phyloP scores from a whole-genome alignment of 1,140 invertebrate genomes.

The Drosophila albomicans region DNA sequence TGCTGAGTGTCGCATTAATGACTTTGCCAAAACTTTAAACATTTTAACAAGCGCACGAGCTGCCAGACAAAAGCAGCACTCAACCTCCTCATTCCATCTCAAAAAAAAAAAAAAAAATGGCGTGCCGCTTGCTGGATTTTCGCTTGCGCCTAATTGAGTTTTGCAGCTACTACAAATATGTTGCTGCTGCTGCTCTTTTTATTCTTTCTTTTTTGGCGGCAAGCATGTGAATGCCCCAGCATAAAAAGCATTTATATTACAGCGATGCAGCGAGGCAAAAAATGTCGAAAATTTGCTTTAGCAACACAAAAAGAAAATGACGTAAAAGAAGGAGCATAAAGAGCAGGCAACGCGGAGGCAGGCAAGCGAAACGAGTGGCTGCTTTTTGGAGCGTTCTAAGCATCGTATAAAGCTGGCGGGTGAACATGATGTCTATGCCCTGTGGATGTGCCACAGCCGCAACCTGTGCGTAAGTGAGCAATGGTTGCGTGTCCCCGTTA shows the following conservation, averaged over 20 bases:
- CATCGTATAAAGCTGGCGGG: not conserved
- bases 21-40: constrained; percentile 55
- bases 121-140: constrained; percentile 20
- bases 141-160: constrained; percentile 74
- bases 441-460: not conserved
- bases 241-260: constrained; percentile 77
- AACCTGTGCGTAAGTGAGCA: constrained; percentile 5
- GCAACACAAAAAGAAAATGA: constrained; percentile 11
- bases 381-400: constrained; percentile 34
- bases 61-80: constrained; percentile 1
- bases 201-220: not conserved
- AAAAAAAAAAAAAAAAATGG: not conserved
- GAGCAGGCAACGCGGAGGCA: not conserved
- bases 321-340: not conserved
- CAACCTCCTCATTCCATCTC: not conserved
- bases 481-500: constrained; percentile 11
- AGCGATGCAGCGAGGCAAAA: constrained; percentile 48
- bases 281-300: constrained; percentile 60
- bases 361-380: constrained; percentile 42
- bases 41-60: constrained; percentile 42
- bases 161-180: constrained; percentile 32
- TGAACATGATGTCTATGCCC: constrained; percentile 16
- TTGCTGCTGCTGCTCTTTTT: not conserved
- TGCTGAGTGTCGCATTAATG: constrained; percentile 38
- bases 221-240: constrained; percentile 56